Evolutionary conservation across 2,113 vertebrate genomes (phyloP).

Genomic region (Tupaia chinensis): DNA sequence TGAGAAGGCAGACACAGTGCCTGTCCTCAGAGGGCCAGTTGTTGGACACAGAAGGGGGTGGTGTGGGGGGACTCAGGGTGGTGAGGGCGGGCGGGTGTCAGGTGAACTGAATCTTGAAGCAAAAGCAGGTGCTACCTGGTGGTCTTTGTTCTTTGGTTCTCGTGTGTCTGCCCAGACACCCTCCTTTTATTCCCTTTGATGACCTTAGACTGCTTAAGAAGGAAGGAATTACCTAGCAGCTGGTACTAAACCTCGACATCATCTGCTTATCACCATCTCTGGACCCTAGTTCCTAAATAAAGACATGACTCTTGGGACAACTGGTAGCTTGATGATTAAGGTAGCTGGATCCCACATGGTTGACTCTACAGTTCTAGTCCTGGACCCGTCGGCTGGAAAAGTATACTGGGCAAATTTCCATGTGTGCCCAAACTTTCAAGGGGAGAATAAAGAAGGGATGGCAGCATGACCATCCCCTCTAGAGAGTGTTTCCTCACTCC

Average conservation of each 20-base stretch:
- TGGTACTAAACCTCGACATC: neutral
- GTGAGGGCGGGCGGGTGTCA: fast-evolving
- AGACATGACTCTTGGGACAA: neutral
- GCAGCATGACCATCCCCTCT: too few relatives aligned
- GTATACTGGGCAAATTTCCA: too few relatives aligned
- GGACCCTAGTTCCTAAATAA: neutral
- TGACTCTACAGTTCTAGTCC: too few relatives aligned
- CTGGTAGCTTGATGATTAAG: too few relatives aligned
- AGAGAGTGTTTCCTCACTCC: too few relatives aligned
- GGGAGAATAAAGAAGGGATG: too few relatives aligned
- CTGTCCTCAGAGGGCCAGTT: neutral
- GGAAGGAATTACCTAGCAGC: neutral
- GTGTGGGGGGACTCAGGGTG: too few relatives aligned
- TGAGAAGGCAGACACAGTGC: neutral
- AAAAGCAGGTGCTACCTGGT: neutral
- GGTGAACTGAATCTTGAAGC: neutral
- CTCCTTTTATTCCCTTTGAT: neutral
- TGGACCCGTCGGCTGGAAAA: too few relatives aligned
- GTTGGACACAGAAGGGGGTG: neutral
- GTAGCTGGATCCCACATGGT: too few relatives aligned
- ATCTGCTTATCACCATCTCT: neutral
- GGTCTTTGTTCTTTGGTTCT: neutral
- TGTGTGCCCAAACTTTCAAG: too few relatives aligned
- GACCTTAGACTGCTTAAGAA: neutral
- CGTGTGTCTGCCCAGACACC: neutral